phyloP scores from a whole-genome alignment of 2,888 invertebrate genomes.

The Hypolimnas misippus region DNA sequence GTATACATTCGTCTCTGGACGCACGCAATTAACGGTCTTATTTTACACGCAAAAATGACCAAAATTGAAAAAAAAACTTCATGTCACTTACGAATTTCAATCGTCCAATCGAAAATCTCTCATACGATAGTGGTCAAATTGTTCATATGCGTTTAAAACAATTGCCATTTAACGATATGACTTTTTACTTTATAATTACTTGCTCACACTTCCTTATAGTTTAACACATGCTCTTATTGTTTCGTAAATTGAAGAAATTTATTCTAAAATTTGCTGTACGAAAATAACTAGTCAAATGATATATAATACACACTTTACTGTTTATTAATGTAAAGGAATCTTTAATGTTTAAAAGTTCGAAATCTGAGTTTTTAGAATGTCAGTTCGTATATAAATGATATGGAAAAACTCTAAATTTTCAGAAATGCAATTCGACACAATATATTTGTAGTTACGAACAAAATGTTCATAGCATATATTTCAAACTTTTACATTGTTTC shows the following conservation, averaged over 20 bases:
- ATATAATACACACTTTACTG: no score
- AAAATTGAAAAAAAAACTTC: not conserved
- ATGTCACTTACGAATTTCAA: constrained; percentile 4
- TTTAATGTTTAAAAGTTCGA: no score
- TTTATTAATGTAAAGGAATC: no score
- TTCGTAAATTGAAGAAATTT: not conserved
- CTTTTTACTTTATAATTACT: not conserved
- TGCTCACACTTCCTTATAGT: not conserved
- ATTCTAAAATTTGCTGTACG: no score
- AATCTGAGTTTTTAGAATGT: no score
- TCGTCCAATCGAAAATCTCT: constrained; percentile 8
- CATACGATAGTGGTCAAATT: not conserved
- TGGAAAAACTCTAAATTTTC: no score
- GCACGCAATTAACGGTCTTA: constrained; percentile 18
- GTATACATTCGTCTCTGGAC: not conserved
- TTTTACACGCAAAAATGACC: not conserved
- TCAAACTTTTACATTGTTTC: no score
- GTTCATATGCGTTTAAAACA: constrained; percentile 4
- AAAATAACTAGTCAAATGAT: no score
- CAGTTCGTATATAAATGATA: no score
- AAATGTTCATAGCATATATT: no score
- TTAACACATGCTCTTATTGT: not conserved
- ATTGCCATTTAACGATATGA: not conserved
- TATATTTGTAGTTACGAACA: no score
- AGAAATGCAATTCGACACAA: no score